phyloP scores from a whole-genome alignment of 2,888 invertebrate species.

The Miltochrista miniata region DNA sequence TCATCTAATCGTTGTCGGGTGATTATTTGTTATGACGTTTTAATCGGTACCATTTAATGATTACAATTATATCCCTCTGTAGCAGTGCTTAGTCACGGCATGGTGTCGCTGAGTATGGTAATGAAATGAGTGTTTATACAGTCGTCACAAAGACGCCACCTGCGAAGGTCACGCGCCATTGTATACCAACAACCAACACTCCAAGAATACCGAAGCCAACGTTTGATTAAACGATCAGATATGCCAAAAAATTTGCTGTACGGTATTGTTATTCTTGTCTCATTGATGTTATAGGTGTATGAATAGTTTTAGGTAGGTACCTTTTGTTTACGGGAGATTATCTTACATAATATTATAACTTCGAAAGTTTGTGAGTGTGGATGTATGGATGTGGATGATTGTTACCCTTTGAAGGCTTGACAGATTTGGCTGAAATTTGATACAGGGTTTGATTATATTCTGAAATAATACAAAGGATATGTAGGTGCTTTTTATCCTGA shows the following conservation, averaged over 20 bases:
- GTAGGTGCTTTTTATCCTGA: too few relatives aligned
- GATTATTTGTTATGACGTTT: too few relatives aligned
- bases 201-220: slow-evolving; percentile 31
- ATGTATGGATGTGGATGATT: too few relatives aligned
- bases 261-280: slow-evolving; percentile 39
- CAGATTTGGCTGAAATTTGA: too few relatives aligned
- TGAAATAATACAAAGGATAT: too few relatives aligned
- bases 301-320: too few relatives aligned
- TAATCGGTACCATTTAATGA: background rate
- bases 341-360: too few relatives aligned
- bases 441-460: too few relatives aligned
- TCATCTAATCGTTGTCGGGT: too few relatives aligned
- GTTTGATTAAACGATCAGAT: slow-evolving; percentile 39
- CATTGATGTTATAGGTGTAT: slow-evolving; percentile 29
- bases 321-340: too few relatives aligned
- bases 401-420: too few relatives aligned
- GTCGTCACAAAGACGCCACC: slow-evolving; percentile 56
- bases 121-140: slow-evolving; percentile 67
- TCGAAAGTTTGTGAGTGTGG: too few relatives aligned
- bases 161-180: slow-evolving; percentile 57
- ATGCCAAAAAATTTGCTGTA: slow-evolving; percentile 34
- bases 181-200: slow-evolving; percentile 41
- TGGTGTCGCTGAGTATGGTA: slow-evolving; percentile 57
- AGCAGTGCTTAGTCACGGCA: slow-evolving; percentile 51
- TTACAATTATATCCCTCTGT: slow-evolving; percentile 24